Percentiles rank a stretch among this genome's conserved stretches.
Evolutionary conservation across 2,113 vertebrate species (phyloP).

Genomic region (Phrynosoma blainvillii): DNA sequence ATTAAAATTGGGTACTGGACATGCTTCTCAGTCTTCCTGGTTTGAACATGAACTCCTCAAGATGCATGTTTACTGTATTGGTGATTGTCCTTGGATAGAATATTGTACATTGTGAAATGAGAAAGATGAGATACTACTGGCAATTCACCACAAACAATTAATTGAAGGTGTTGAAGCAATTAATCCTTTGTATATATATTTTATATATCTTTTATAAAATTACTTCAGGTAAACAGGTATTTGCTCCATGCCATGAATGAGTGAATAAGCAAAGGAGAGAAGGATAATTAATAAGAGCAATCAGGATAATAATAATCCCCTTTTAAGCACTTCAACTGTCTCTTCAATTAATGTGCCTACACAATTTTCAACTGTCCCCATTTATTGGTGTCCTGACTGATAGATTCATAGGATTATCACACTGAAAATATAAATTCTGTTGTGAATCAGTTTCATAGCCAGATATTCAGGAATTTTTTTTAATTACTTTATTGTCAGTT

Average conservation of each 20-base stretch:
- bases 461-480: not conserved
- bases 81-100: not conserved
- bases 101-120: not conserved
- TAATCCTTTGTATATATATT: not conserved
- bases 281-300: not conserved
- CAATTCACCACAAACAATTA: not conserved
- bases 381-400: not conserved
- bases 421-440: not conserved
- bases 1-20: not conserved
- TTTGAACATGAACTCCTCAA: not conserved
- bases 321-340: not conserved
- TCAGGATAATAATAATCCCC: not conserved
- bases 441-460: not conserved
- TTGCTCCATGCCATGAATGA: not conserved
- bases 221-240: no score
- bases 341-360: not conserved
- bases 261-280: not conserved
- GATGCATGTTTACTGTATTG: not conserved
- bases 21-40: not conserved
- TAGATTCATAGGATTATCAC: not conserved
- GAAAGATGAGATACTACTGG: not conserved
- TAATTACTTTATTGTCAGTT: not conserved
- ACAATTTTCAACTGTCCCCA: not conserved
- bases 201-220: not conserved
- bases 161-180: not conserved